Conservation (phyloP, 2,113 vertebrate genomes). For the Megalops atlanticus region DNA sequence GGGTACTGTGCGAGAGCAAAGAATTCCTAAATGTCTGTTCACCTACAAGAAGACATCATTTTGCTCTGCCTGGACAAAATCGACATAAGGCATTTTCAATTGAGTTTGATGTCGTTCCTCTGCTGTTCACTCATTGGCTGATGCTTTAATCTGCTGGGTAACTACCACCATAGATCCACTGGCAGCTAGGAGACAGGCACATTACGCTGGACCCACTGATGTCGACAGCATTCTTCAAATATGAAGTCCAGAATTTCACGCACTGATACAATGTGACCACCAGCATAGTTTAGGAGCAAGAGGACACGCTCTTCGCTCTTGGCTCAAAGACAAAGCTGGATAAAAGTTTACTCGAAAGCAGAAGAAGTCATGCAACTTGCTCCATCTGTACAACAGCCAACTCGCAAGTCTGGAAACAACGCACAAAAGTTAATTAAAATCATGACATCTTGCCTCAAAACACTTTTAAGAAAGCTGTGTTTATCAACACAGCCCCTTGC, state of each 20-base stretch:
- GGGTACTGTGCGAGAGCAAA: no score
- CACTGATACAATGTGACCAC: neutral
- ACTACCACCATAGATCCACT: neutral
- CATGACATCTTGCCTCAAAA: conserved; percentile 1
- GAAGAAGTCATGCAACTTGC: neutral
- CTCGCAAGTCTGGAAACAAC: neutral
- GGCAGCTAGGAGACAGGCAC: neutral
- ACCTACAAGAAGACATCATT: no score
- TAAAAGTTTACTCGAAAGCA: neutral
- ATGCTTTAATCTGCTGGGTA: neutral
- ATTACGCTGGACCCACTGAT: neutral
- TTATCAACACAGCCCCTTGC: neutral
- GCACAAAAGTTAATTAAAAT: neutral
- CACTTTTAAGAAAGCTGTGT: neutral
- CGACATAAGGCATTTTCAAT: neutral
- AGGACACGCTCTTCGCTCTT: neutral
- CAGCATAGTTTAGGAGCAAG: neutral
- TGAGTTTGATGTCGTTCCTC: neutral
- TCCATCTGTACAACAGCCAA: neutral
- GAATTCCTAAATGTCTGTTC: no score
- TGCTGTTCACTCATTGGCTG: neutral
- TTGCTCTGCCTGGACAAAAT: neutral
- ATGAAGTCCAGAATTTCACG: neutral
- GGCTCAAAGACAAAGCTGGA: neutral
- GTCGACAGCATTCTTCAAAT: neutral